Evolutionary conservation across 2,797 vertebrate species (phyloP), one percentile per base, ranked within the genome.

Genomic region (Enteromius paludinosus): DNA sequence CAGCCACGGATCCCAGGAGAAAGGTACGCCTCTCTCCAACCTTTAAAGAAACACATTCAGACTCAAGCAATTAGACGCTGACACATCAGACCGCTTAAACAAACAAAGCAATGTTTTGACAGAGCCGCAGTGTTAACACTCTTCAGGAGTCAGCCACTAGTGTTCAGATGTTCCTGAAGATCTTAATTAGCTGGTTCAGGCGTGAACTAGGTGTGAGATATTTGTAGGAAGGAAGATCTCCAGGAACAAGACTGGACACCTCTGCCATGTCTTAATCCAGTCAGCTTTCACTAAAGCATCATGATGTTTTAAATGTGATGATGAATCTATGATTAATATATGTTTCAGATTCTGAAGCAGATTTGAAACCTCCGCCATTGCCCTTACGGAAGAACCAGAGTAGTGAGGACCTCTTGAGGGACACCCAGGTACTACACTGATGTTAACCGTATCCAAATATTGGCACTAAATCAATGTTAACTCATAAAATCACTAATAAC

Each of bases 341-440:
- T 33, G 2, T 78, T 3, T 0, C 35, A 88, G 87, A 86, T 77
- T 43, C 79, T 3, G 81, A 83, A 38, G 81, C 61, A 49, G 86
- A 89, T 68, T 52, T 71, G 94, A 82, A 93, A 93, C 71, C 95
- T 81, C 61, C 96, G 89, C 0, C 95, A 89, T 81, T 97, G 92
- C 0, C 93, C 0, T 91, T 97, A 86, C 91, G 96, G 70, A 96
- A 96, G 52, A 96, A 96, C 91, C 97, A 96, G 92, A 96, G 94
- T 86, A 93, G 94, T 0, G 96, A 97, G 75, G 96, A 96, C 79
- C 95, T 95, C 78, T 89, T 95, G 75, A 89, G 95, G 79, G 96
- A 98, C 59, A 90, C 90, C 20, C 96, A 97, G 97, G 98, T 98
- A 92, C 25, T 28, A 54, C 45, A 82, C 10, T 64, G 11, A 71